Evolutionary conservation across 2,888 invertebrate genomes (phyloP).

Genomic region (Eumacrocentrus americanus): DNA sequence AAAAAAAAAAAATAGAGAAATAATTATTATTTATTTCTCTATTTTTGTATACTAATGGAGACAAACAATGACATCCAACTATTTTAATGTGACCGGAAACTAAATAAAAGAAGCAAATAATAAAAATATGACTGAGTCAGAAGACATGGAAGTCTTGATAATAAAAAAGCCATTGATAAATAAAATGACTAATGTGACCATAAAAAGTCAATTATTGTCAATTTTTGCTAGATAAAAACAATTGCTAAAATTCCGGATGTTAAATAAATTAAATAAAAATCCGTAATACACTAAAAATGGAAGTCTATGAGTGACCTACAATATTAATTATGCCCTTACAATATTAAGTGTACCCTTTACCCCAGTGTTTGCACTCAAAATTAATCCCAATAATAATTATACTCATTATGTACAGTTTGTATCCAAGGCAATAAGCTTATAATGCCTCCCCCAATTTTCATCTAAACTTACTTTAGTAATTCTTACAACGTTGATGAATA

Average conservation of each 20-base stretch:
- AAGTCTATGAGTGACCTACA: slow-evolving; percentile 5
- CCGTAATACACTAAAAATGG: slow-evolving; percentile 19
- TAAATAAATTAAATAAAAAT: no score
- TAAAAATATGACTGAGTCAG: no score
- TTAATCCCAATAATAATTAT: slow-evolving; percentile 24
- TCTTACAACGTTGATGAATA: background rate
- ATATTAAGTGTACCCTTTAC: slow-evolving; percentile 44
- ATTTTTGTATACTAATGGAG: no score
- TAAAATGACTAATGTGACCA: slow-evolving; percentile 19
- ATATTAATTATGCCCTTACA: background rate
- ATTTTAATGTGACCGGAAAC: no score
- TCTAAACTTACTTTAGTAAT: slow-evolving; percentile 21
- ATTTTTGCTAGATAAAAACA: no score
- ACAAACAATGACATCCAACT: no score
- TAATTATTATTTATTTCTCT: no score
- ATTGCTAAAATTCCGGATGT: no score
- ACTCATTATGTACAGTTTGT: slow-evolving; percentile 28
- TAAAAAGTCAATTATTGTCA: no score
- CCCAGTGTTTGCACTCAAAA: slow-evolving; percentile 55
- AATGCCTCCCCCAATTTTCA: slow-evolving; percentile 16
- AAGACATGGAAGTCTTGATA: no score
- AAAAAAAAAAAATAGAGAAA: slow-evolving; percentile 13
- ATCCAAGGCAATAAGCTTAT: slow-evolving; percentile 32
- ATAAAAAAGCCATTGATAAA: no score
- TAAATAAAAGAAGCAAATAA: no score